Base-by-base conservation (phyloP, 2,888 invertebrate species). In the Dicyrtomina minuta region DNA sequence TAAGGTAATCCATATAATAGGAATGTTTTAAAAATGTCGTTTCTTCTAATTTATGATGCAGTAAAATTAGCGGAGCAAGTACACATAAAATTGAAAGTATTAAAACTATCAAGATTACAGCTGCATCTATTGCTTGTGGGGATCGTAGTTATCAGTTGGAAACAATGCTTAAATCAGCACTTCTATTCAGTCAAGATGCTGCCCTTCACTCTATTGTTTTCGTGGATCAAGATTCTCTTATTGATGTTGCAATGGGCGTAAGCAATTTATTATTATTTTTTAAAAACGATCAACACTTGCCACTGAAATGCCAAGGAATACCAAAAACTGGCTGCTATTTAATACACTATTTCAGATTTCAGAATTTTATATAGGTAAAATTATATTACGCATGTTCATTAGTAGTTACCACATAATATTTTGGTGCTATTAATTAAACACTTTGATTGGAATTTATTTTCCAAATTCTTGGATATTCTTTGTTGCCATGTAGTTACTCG, bases 171-270 rank as follows among this genome's bases (percentile, higher is more conserved):
- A 58, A 58, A 58, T 58, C 58, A 17, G 41, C 17, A 1, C 15
- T 17, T 15, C 3, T 58, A 17, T 58, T 58, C 17, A 58, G 58
- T 27, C 58, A 58, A 39, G 58, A 58, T 17, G 33, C 58, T 33
- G 17, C 33, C 4, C 41, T 58, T 1, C 58, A 58, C 17, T 22
- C 39, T n/a, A 20, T 58, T 17, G 4, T 58, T 6, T 58, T 58
- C 15, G 58, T 33, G 2, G 58, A 58, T 12, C 5, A n/a, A 17
- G 41, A 39, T 13, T 26, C 58, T 26, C 12, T 58, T 3, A 2
- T 39, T 33, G 4, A 58, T 10, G 22, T 41, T 15, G 58, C 39
- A 2, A 13, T 39, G n/a, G 41, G 33, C 17, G 58, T 58, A 58
- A 26, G 13, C 22, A 33, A 33, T 33, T 5, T 5, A 33, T 33